Percentiles rank a stretch among this genome's conserved stretches.
Conservation (phyloP, 53 echinoderm and acorn worm species). For the Holothuria scabra region DNA sequence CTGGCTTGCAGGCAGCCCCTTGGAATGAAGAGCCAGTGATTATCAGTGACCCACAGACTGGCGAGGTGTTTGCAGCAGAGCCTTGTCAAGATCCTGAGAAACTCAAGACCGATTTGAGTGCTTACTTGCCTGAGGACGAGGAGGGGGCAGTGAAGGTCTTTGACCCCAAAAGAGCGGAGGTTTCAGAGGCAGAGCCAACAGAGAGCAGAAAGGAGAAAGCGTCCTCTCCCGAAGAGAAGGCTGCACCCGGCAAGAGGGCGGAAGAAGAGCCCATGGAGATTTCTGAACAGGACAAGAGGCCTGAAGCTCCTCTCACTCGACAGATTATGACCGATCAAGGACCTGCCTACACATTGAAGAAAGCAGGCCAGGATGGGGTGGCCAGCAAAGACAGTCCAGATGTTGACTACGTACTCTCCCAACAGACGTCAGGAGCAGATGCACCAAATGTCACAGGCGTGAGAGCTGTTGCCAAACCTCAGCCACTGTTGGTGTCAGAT, state of each 20-base stretch:
- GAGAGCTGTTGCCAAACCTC: constrained; percentile 48
- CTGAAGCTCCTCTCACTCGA: constrained; percentile 50
- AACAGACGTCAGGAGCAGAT: constrained; percentile 10
- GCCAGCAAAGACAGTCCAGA: constrained; percentile 52
- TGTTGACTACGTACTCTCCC: constrained; percentile 50
- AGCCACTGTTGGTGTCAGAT: constrained; percentile 54
- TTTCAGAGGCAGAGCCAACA: constrained; percentile 19
- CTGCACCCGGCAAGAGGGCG: not conserved
- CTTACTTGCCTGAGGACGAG: constrained; percentile 53
- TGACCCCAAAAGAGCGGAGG: constrained; percentile 60
- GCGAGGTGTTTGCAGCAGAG: constrained; percentile 59
- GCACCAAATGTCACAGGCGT: constrained; percentile 56
- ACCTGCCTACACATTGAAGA: constrained; percentile 81
- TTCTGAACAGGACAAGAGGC: constrained; percentile 15
- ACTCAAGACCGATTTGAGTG: constrained; percentile 59
- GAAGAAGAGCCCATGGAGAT: constrained; percentile 14
- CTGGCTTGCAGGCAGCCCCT: constrained; percentile 46
- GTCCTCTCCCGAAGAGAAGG: constrained; percentile 14
- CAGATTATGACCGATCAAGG: constrained; percentile 81
- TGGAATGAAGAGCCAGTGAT: constrained; percentile 48
- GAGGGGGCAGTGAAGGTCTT: constrained; percentile 66
- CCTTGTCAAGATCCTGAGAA: constrained; percentile 61
- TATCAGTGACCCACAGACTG: constrained; percentile 47
- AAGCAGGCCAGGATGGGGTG: constrained; percentile 49
- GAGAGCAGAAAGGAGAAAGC: constrained; percentile 52